Percentiles rank a stretch among this genome's conserved stretches.
phyloP scores from a whole-genome alignment of 2,888 invertebrate species.

The Conus canariensis region DNA sequence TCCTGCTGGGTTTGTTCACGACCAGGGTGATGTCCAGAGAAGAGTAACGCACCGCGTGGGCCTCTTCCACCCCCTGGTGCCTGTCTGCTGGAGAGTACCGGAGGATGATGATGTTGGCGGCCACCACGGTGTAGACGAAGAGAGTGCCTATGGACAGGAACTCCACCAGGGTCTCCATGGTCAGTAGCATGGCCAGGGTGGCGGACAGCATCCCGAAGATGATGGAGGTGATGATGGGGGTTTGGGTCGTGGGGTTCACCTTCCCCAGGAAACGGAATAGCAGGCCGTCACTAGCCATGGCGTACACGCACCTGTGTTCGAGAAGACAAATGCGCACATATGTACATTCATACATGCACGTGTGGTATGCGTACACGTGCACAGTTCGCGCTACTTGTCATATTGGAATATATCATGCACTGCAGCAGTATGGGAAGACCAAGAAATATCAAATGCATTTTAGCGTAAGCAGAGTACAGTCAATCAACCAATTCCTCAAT shows the following conservation, averaged over 20 bases:
- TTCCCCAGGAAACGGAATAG: constrained; percentile 86
- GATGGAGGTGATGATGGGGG: constrained; percentile 58
- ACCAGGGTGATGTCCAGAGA: constrained; percentile 61
- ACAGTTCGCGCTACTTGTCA: background rate
- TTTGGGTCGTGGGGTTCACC: constrained; percentile 86
- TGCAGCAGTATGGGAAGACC: too few relatives aligned
- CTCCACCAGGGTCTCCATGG: constrained; percentile 93
- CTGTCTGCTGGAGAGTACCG: constrained; percentile 83
- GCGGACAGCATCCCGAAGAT: constrained; percentile 72
- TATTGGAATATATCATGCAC: too few relatives aligned
- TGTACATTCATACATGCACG: background rate
- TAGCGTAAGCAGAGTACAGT: too few relatives aligned
- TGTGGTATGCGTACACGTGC: background rate
- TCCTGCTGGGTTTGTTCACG: constrained; percentile 50
- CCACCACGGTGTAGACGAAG: constrained; percentile 94
- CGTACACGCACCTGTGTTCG: constrained; percentile 84
- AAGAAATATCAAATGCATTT: too few relatives aligned
- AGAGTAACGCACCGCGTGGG: constrained; percentile 38
- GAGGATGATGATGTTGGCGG: constrained; percentile 92
- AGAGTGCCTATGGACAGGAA: constrained; percentile 97
- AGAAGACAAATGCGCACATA: background rate
- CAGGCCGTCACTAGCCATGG: constrained; percentile 94
- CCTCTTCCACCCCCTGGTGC: background rate
- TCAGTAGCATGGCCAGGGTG: constrained; percentile 90
- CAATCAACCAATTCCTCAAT: too few relatives aligned